Base-by-base conservation (phyloP, 2,888 invertebrate genomes). In the Hemaris fuciformis region DNA sequence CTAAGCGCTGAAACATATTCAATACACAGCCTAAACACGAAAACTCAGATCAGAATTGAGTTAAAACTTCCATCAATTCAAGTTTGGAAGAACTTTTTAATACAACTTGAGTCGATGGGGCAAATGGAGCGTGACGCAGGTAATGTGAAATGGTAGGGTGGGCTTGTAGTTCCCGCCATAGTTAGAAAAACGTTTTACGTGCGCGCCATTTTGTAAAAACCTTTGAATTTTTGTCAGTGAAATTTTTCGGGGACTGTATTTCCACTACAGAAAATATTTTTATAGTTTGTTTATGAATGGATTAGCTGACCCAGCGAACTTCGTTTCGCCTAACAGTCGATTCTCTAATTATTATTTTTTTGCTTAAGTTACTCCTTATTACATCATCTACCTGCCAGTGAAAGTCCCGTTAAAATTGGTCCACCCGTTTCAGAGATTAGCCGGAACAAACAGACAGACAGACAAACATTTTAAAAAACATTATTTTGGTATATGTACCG, bases 101-200 rank as follows among this genome's bases (percentile, higher is more conserved):
- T 71, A 69, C 71, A 73, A 64, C 58, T 64, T 73, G 42, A 57
- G 69, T 62, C 57, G 53, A 64, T n/a, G 57, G 53, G 38, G 57
- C 27, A 62, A 63, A 64, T 63, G 62, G 31, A 63, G 31, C 57
- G 57, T 45, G 15, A 1, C 13, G 22, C 23, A 25, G 57, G 42
- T 59, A 63, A 60, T 45, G 20, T 7, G 43, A 22, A 45, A 8
- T 2, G 22, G 43, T 13, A 38, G n/a, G 10, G n/a, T n/a, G 38
- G n/a, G 13, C 38, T 38, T 38, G 4, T 38, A 38, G 13, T 38
- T n/a, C n/a, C 38, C 34, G 3, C 10, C 10, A 8, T 34, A 34
- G 34, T 38, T 13, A 38, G 38, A n/a, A n/a, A 38, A n/a, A 38
- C 38, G 38, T 10, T n/a, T 38, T 38, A 38, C 38, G 38, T n/a